Evolutionary conservation across 2,113 vertebrate species (phyloP), one percentile per base, ranked within the genome.

Genomic region (Athene noctua): DNA sequence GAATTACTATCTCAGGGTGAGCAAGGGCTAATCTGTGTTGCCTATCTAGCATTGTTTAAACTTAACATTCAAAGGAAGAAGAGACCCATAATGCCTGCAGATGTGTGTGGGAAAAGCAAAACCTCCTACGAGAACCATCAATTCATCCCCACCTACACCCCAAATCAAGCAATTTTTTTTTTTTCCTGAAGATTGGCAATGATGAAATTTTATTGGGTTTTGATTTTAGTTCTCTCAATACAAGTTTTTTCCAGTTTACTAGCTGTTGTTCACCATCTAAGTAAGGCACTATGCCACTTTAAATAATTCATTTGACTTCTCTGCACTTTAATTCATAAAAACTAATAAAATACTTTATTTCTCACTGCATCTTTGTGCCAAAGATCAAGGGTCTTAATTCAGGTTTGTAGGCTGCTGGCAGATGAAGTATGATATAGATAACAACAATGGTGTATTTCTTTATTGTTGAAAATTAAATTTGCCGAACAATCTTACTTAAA

Each of bases 381-480:
- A 44, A 86, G 62, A 80, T 77, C 57, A 52, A 8, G 17, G 55
- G n/a, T 74, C 74, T 86, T 83, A 81, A 62, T 72, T 97, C 86
- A 88, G 34, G 57, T 81, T 86, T 78, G 38, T 79, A 42, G 57
- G 61, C 55, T 88, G 42, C 38, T 65, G 88, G 38, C 63, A 84
- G 59, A 79, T 44, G 49, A 62, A 36, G 5, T 68, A 26, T 67
- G 30, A 42, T 36, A 58, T 6, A 79, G 15, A 10, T 19, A 38
- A 36, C 23, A 74, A n/a, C 51, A 68, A 70, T 27, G 19, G 13
- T 40, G 9, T 15, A 12, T 80, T 91, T 73, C 49, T n/a, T 95
- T 94, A 78, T 47, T 78, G 30, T 14, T 44, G 80, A 44, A 92
- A 95, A 86, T 91, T 36, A 79, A 86, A 79, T 94, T 79, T 94